These are phyloP conservation scores for Leptodactylus fuscus DNA, from an alignment of 2,113 vertebrate genomes.

Conservation along the genomic window DNA sequence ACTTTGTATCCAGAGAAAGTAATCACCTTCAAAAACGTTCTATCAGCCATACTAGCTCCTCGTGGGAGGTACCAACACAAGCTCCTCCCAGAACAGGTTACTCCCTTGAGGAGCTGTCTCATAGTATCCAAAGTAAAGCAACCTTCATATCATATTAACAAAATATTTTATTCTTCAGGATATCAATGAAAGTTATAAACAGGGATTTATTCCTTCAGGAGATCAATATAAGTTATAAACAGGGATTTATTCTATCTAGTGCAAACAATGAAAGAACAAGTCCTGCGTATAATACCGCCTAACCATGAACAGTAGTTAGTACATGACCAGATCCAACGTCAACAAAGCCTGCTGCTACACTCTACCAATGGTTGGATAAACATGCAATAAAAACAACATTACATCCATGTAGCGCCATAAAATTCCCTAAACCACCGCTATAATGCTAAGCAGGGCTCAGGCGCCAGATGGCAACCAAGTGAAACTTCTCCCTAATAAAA, in stretches of 20 bases:
- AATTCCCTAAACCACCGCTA: background rate
- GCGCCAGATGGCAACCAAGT: background rate
- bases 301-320: background rate
- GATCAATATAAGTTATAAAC: too few species aligned
- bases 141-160: too few species aligned
- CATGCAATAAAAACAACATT: slow-evolving; percentile 7
- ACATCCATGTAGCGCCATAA: background rate
- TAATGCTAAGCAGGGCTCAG: background rate
- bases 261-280: background rate
- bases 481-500: background rate
- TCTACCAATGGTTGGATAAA: background rate
- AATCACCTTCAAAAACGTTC: too few species aligned
- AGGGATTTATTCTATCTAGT: background rate
- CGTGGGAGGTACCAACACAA: background rate
- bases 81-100: background rate
- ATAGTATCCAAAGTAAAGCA: too few species aligned
- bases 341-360: background rate
- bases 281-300: background rate
- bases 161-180: too few species aligned
- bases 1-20: too few species aligned
- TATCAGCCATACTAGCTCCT: background rate
- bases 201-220: too few species aligned
- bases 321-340: background rate
- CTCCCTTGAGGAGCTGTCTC: background rate
- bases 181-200: too few species aligned